Evolutionary conservation across 2,797 vertebrate genomes (phyloP).

Genomic region (Chaetodon trifasciatus): DNA sequence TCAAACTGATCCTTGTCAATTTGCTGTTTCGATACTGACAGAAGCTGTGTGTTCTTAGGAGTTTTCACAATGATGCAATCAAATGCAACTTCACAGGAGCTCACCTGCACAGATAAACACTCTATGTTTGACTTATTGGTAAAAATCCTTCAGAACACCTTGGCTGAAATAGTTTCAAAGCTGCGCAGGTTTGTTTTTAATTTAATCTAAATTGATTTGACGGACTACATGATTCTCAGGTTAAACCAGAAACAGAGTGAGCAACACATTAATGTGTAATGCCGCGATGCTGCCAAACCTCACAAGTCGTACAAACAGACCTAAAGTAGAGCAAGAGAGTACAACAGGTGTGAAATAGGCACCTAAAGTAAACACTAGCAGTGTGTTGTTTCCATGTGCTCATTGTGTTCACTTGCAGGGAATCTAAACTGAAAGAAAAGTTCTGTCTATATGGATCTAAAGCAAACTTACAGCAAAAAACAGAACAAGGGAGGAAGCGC

Average conservation of each 20-base stretch:
- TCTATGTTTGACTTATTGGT: background rate
- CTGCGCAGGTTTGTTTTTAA: background rate
- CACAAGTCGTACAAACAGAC: background rate
- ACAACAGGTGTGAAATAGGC: background rate
- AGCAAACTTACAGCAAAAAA: background rate
- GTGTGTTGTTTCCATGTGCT: background rate
- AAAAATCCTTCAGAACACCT: conserved; percentile 28
- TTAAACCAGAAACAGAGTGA: background rate
- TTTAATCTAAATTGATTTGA: background rate
- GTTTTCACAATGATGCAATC: conserved; percentile 66
- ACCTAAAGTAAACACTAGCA: background rate
- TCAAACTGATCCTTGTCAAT: conserved; percentile 16
- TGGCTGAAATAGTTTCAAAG: conserved; percentile 34
- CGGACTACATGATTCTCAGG: background rate
- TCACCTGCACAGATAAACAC: conserved; percentile 43
- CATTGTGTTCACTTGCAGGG: background rate
- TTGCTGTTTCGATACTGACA: conserved; percentile 29
- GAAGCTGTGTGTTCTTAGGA: conserved; percentile 34
- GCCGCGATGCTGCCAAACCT: background rate
- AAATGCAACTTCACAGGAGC: conserved; percentile 65
- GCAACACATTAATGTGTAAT: background rate
- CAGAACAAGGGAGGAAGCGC: background rate
- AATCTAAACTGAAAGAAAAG: background rate
- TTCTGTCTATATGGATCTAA: background rate
- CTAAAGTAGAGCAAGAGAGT: background rate